phyloP scores from a whole-genome alignment of 2,888 invertebrate genomes.

The Pammene fasciana region DNA sequence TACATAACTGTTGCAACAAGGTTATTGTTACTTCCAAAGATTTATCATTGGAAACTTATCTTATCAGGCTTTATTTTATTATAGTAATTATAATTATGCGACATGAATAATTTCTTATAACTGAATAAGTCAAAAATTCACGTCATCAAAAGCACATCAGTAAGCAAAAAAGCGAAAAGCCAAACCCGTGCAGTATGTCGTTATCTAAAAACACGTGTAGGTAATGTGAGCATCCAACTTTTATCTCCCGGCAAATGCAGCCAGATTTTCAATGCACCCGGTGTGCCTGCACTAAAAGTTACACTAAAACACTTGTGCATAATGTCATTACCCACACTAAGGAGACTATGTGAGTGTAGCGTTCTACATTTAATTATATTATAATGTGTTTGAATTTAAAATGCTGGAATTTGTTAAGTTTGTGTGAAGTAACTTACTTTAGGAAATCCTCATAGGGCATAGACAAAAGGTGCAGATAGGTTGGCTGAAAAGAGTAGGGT shows the following conservation, averaged over 20 bases:
- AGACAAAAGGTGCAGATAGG: too few species aligned
- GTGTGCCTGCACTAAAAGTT: constrained; percentile 19
- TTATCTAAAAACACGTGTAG: constrained; percentile 24
- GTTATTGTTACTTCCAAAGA: too few species aligned
- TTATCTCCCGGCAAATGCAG: constrained; percentile 22
- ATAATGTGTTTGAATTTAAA: not conserved
- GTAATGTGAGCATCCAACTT: constrained; percentile 27
- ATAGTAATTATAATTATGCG: too few species aligned
- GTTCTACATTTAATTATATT: constrained; percentile 1
- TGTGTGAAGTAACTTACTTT: too few species aligned
- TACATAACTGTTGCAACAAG: too few species aligned
- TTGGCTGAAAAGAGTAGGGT: too few species aligned
- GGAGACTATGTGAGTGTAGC: not conserved
- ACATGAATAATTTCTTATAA: too few species aligned
- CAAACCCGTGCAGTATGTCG: constrained; percentile 5
- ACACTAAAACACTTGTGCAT: constrained; percentile 20
- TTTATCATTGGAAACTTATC: too few species aligned
- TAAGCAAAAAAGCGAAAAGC: constrained; percentile 4
- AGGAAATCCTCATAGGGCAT: too few species aligned
- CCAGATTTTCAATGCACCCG: constrained; percentile 28
- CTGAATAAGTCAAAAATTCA: not conserved
- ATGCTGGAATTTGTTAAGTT: not conserved
- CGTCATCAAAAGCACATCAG: constrained; percentile 23
- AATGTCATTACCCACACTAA: not conserved
- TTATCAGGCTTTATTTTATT: too few species aligned